These are phyloP conservation scores for Gymnothorax reevesii DNA, from an alignment of 2,797 vertebrate genomes.

Conservation along the genomic window DNA sequence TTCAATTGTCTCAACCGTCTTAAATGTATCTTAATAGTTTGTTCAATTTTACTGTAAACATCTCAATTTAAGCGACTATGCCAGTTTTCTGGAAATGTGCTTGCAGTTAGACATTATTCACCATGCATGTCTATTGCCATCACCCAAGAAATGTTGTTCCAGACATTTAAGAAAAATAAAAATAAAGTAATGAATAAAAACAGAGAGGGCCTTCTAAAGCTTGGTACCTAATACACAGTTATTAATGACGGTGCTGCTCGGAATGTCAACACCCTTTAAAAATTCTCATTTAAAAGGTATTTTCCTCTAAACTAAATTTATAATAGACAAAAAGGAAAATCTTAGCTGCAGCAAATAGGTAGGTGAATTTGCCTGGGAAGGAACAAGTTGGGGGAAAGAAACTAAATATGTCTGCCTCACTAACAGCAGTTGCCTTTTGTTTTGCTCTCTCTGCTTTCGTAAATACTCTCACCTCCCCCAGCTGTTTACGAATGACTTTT, in stretches of 20 bases:
- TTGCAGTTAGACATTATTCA: neutral
- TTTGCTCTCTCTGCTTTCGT: constrained; percentile 19
- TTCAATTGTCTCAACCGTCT: neutral
- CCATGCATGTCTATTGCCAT: too few relatives aligned
- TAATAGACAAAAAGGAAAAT: neutral
- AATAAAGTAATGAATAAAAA: neutral
- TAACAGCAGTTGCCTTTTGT: constrained; percentile 25
- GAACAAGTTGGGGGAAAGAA: constrained; percentile 12
- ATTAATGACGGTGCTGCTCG: neutral
- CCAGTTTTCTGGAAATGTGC: too few relatives aligned
- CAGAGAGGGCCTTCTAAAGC: neutral
- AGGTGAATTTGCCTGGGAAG: constrained; percentile 6
- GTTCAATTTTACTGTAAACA: too few relatives aligned
- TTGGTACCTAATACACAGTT: neutral
- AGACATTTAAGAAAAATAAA: neutral
- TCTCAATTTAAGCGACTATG: too few relatives aligned
- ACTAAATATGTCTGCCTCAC: constrained; percentile 37
- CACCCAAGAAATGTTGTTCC: neutral
- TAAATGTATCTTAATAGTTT: neutral
- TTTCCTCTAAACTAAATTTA: constrained; percentile 23
- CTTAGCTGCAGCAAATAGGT: neutral
- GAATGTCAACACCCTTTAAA: neutral
- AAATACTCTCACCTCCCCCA: neutral
- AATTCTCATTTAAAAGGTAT: neutral
- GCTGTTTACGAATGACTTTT: constrained; percentile 39